These are phyloP conservation scores for Drosophila burlai DNA, from an alignment of 1,140 invertebrate genomes.

Conservation along the genomic window DNA sequence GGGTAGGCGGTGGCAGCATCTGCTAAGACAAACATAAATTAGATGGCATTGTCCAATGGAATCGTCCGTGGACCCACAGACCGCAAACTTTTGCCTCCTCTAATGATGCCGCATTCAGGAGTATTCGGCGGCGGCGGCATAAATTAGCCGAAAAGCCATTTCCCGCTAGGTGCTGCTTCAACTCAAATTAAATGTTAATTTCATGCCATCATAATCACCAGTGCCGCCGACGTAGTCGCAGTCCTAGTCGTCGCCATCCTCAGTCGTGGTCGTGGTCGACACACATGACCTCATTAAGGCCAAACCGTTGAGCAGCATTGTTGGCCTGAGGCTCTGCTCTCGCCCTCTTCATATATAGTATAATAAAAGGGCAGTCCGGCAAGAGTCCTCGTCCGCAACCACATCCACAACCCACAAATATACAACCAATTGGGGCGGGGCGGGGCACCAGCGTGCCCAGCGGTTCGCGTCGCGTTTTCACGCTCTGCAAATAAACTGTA, in stretches of 20 bases:
- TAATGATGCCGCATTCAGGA: conserved; percentile 80
- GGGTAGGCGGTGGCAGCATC: conserved; percentile 50
- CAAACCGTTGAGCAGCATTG: conserved; percentile 60
- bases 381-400: conserved; percentile 35
- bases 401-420: conserved; percentile 45
- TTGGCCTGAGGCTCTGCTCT: conserved; percentile 22
- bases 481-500: conserved; percentile 77
- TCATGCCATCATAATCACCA: conserved; percentile 82
- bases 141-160: conserved; percentile 73
- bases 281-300: conserved; percentile 82
- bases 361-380: conserved; percentile 65
- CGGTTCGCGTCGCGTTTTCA: conserved; percentile 49
- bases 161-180: conserved; percentile 67
- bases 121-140: conserved; percentile 43
- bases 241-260: conserved; percentile 20
- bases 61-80: conserved; percentile 45
- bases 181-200: conserved; percentile 84
- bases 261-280: conserved; percentile 55
- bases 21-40: conserved; percentile 83
- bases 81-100: conserved; percentile 70
- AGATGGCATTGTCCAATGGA: conserved; percentile 78
- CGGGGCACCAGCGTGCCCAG: background rate
- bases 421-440: conserved; percentile 35
- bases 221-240: conserved; percentile 38
- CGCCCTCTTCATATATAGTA: conserved; percentile 10